These are phyloP conservation scores for Tetropium fuscum DNA, from an alignment of 2,888 invertebrate species.

Conservation along the genomic window DNA sequence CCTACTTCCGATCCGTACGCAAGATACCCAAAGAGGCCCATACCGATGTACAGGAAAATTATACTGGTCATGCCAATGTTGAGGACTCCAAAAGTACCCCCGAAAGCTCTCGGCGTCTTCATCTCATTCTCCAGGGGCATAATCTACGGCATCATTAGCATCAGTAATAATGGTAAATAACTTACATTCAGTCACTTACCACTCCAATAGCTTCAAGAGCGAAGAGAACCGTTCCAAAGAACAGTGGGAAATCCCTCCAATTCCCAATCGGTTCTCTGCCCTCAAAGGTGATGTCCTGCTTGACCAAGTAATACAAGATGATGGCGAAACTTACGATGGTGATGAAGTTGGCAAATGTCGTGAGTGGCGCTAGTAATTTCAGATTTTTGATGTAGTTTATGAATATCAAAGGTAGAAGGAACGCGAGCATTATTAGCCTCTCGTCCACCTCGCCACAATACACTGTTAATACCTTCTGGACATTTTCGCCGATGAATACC, in stretches of 20 bases:
- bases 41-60: conserved; percentile 84
- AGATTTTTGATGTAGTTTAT: conserved; percentile 82
- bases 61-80: conserved; percentile 88
- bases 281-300: conserved; percentile 70
- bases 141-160: conserved; percentile 74
- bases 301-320: conserved; percentile 78
- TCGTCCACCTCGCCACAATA: conserved; percentile 69
- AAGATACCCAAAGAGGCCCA: conserved; percentile 93
- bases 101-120: conserved; percentile 87
- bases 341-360: conserved; percentile 83
- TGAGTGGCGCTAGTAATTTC: conserved; percentile 85
- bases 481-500: conserved; percentile 90
- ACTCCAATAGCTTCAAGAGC: conserved; percentile 88
- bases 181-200: conserved; percentile 70
- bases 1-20: conserved; percentile 79
- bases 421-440: conserved; percentile 77
- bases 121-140: conserved; percentile 95
- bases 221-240: conserved; percentile 91
- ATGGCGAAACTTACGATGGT: conserved; percentile 83
- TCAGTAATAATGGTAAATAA: not conserved
- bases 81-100: conserved; percentile 84
- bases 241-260: conserved; percentile 76
- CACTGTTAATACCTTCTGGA: conserved; percentile 75
- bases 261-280: conserved; percentile 67
- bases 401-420: conserved; percentile 77